Percentiles rank a stretch among this genome's conserved stretches.
Conservation (phyloP, 2,888 invertebrate species). For the Caenorhabditis angaria region DNA sequence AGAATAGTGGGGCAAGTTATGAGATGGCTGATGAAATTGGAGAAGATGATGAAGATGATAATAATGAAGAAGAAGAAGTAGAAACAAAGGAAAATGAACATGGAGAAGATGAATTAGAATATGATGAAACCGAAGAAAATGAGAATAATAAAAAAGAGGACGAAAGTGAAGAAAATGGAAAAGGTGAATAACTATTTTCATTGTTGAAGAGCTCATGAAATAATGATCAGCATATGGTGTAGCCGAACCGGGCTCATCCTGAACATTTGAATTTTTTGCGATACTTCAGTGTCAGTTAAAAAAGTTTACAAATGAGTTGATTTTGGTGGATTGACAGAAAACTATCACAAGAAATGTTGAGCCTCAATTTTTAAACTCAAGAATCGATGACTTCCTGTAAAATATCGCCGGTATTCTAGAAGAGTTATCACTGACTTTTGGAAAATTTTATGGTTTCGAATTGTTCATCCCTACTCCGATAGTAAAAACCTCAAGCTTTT, state of each 20-base stretch:
- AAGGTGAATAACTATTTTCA: neutral
- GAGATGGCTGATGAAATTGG: constrained; percentile 36
- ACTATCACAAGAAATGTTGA: too few relatives aligned
- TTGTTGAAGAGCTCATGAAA: neutral
- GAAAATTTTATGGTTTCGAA: too few relatives aligned
- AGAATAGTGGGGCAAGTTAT: constrained; percentile 14
- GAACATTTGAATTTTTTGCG: neutral
- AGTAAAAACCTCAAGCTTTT: too few relatives aligned
- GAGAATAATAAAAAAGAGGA: constrained; percentile 17
- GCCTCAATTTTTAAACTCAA: too few relatives aligned
- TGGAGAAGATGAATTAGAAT: constrained; percentile 22
- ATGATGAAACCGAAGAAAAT: constrained; percentile 15
- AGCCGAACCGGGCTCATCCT: neutral
- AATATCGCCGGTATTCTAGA: too few relatives aligned
- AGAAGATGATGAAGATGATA: constrained; percentile 28
- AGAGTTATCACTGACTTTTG: too few relatives aligned
- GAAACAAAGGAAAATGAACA: too few relatives aligned
- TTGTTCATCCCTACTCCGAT: too few relatives aligned
- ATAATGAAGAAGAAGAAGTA: constrained; percentile 16
- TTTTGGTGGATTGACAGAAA: too few relatives aligned
- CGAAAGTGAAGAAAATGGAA: neutral
- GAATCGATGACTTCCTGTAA: too few relatives aligned
- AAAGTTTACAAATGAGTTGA: too few relatives aligned
- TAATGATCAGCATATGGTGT: neutral
- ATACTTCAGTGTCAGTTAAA: too few relatives aligned